These are phyloP conservation scores for Ondatra zibethicus DNA, from an alignment of 2,113 vertebrate genomes.

Conservation along the genomic window DNA sequence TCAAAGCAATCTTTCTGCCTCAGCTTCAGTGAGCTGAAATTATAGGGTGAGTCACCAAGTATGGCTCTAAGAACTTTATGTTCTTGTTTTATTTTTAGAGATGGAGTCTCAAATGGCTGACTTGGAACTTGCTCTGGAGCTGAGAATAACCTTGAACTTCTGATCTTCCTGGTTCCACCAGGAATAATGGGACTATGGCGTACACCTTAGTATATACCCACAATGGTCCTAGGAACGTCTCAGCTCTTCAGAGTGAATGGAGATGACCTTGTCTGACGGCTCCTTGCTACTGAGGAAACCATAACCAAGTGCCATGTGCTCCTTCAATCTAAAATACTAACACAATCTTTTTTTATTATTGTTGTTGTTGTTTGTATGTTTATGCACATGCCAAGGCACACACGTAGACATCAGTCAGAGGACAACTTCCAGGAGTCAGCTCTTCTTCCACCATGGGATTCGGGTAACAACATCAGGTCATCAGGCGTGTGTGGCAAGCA, in stretches of 20 bases:
- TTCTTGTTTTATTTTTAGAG: neutral
- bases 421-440: neutral
- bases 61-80: neutral
- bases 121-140: neutral
- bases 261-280: neutral
- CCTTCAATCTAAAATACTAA: constrained; percentile 9
- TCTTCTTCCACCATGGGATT: neutral
- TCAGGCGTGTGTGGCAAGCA: neutral
- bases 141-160: neutral
- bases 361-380: neutral
- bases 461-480: neutral
- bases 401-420: neutral
- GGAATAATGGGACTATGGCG: neutral
- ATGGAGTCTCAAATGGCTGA: neutral
- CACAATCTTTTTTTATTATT: neutral
- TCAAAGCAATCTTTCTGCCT: neutral
- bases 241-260: constrained; percentile 3
- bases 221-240: neutral
- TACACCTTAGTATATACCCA: neutral
- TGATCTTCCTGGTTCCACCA: no score
- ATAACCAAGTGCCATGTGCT: neutral
- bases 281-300: constrained; percentile 28
- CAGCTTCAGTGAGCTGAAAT: neutral
- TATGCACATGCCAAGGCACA: neutral
- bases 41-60: neutral